These are phyloP conservation scores for Phaethon lepturus DNA, from an alignment of 2,113 vertebrate genomes.

Conservation along the genomic window DNA sequence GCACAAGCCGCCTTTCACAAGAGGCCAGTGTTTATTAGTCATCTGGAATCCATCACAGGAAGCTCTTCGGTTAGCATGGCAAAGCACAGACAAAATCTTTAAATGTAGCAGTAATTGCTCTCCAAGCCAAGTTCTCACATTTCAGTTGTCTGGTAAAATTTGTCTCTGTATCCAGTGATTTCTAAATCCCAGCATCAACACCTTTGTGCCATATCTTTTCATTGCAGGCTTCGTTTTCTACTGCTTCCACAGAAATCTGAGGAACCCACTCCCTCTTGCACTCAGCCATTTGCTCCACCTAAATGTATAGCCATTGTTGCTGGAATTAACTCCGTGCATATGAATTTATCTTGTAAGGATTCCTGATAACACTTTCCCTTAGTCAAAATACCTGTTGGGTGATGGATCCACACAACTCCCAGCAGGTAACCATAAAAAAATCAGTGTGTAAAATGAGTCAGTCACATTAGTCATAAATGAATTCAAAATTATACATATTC, in stretches of 20 bases:
- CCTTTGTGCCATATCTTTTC: background rate
- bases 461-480: background rate
- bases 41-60: background rate
- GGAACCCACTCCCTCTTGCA: background rate
- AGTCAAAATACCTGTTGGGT: background rate
- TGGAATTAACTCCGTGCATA: background rate
- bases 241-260: background rate
- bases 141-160: conserved; percentile 7
- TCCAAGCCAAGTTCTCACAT: background rate
- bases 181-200: background rate
- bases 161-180: background rate
- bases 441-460: background rate
- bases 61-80: background rate
- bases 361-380: background rate
- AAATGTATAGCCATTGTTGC: background rate
- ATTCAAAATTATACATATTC: background rate
- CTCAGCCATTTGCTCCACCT: background rate
- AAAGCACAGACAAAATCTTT: background rate
- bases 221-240: background rate
- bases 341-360: background rate
- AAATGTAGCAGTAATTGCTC: background rate
- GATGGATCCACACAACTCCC: background rate
- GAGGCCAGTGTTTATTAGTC: background rate
- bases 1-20: background rate
- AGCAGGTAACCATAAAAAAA: background rate